These are phyloP conservation scores for Formica exsecta DNA, from an alignment of 1,140 invertebrate species.

Conservation along the genomic window DNA sequence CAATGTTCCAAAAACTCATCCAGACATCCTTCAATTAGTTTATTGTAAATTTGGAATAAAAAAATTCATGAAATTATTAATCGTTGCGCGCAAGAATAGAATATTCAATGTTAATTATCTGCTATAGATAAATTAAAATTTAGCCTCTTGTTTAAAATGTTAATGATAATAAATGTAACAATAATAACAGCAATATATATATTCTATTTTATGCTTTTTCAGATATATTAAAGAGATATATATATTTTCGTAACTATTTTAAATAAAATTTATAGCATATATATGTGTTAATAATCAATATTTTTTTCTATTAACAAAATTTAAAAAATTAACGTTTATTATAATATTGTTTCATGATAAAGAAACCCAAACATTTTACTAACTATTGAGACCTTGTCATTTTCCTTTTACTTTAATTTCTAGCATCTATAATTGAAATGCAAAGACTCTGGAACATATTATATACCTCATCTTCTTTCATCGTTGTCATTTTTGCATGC, in stretches of 20 bases:
- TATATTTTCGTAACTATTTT: neutral
- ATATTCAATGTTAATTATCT: neutral
- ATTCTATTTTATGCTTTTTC: neutral
- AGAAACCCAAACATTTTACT: neutral
- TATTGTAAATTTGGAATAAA: neutral
- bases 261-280: neutral
- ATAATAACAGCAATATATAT: neutral
- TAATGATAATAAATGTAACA: neutral
- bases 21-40: neutral
- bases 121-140: neutral
- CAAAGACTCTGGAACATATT: neutral
- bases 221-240: neutral
- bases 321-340: conserved; percentile 1
- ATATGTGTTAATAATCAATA: neutral
- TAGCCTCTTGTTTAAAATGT: neutral
- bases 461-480: neutral
- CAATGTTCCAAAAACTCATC: neutral
- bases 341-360: neutral
- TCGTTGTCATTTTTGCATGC: conserved; percentile 5
- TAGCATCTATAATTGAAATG: conserved; percentile 20
- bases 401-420: neutral
- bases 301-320: conserved; percentile 16
- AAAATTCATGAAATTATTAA: neutral
- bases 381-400: neutral
- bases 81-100: neutral